phyloP scores from a whole-genome alignment of 2,888 invertebrate species.

The Melitaea athalia region DNA sequence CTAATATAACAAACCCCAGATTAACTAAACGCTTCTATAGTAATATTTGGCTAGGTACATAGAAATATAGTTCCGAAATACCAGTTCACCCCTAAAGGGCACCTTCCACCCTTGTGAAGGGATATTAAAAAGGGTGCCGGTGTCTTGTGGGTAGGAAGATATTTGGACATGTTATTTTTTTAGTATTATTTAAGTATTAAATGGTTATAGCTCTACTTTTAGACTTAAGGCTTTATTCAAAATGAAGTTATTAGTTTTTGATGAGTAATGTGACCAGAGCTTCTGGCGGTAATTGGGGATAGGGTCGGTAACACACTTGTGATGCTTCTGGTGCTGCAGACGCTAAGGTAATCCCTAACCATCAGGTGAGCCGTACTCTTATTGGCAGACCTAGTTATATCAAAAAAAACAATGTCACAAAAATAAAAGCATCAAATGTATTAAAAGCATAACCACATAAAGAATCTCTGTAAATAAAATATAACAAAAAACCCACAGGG shows the following conservation, averaged over 20 bases:
- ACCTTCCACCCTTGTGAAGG: slow-evolving; percentile 36
- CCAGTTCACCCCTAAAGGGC: slow-evolving; percentile 38
- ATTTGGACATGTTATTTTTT: slow-evolving; percentile 25
- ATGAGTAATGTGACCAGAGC: no score
- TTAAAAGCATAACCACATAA: not conserved
- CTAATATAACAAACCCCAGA: not conserved
- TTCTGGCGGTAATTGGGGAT: no score
- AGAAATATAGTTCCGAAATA: slow-evolving; percentile 38
- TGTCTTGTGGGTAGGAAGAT: slow-evolving; percentile 14
- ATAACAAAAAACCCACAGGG: not conserved
- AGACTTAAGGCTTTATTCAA: no score
- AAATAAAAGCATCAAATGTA: not conserved
- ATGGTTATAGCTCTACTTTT: no score
- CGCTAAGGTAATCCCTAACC: no score
- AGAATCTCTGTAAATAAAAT: not conserved
- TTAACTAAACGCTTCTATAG: slow-evolving; percentile 10
- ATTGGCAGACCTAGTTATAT: no score
- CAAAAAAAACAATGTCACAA: not conserved
- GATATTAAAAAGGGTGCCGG: slow-evolving; percentile 44
- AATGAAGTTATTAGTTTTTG: no score
- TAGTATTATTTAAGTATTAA: not conserved
- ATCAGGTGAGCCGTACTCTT: no score
- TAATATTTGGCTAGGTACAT: slow-evolving; percentile 10
- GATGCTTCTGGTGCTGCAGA: no score
- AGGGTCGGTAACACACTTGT: no score